phyloP scores from a whole-genome alignment of 2,888 invertebrate genomes.

The Colletes collaris region DNA sequence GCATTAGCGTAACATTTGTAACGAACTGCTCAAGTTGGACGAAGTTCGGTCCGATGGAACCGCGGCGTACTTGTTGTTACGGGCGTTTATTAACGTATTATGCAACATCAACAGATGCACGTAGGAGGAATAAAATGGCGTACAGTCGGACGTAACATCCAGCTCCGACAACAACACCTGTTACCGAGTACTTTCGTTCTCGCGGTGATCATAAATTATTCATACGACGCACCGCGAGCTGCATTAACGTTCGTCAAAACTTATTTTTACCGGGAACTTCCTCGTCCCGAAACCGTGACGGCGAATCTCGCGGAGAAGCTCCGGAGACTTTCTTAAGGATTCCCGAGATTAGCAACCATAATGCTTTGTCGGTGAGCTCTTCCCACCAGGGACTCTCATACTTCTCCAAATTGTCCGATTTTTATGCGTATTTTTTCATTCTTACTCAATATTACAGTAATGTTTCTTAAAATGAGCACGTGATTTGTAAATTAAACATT shows the following conservation, averaged over 20 bases:
- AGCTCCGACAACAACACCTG: slow-evolving; percentile 47
- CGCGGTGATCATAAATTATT: slow-evolving; percentile 51
- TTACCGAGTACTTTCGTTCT: slow-evolving; percentile 38
- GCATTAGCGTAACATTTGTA: slow-evolving; percentile 55
- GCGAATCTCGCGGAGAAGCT: background rate
- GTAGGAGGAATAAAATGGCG: slow-evolving; percentile 33
- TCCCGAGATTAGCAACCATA: slow-evolving; percentile 5
- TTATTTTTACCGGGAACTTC: slow-evolving; percentile 43
- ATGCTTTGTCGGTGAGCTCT: no score
- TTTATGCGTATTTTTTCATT: no score
- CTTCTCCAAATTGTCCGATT: no score
- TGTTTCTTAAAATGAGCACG: no score
- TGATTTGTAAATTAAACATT: no score
- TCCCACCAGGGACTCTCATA: slow-evolving; percentile 7
- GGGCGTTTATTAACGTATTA: slow-evolving; percentile 57
- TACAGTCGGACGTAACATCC: slow-evolving; percentile 39
- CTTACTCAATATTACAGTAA: no score
- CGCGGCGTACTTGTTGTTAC: slow-evolving; percentile 43
- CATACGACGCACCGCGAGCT: slow-evolving; percentile 35
- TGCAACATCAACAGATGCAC: slow-evolving; percentile 52
- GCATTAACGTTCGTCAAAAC: slow-evolving; percentile 55
- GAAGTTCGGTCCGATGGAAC: slow-evolving; percentile 28
- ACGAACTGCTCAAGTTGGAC: slow-evolving; percentile 50
- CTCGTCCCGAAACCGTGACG: background rate
- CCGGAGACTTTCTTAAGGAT: background rate